phyloP scores from a whole-genome alignment of 2,797 vertebrate species.

The Heterohyrax brucei region DNA sequence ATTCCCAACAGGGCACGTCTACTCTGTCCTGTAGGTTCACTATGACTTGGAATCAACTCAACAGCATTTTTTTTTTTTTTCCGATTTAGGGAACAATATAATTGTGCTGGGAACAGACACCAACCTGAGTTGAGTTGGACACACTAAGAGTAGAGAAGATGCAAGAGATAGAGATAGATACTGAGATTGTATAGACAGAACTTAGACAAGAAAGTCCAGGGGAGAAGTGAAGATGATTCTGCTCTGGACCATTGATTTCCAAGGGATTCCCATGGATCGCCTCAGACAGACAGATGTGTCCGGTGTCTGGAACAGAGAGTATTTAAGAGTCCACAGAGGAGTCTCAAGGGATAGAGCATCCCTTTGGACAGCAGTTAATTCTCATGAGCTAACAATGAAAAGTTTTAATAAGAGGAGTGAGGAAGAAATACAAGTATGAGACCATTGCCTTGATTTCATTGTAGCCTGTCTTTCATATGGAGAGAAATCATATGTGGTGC shows the following conservation, averaged over 20 bases:
- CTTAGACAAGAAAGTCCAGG: background rate
- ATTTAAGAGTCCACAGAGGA: background rate
- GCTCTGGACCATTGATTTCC: rapidly evolving
- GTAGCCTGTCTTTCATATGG: background rate
- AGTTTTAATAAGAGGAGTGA: background rate
- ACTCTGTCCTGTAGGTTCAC: no score
- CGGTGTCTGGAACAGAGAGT: background rate
- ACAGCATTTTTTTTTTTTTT: no score
- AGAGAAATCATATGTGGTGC: background rate
- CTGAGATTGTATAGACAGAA: background rate
- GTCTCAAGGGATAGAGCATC: background rate
- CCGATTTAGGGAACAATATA: background rate
- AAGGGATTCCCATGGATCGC: background rate
- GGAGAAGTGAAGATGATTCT: background rate
- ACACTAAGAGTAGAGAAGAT: background rate
- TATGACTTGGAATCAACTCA: no score
- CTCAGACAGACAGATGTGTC: background rate
- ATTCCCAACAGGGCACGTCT: no score
- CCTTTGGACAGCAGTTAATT: background rate
- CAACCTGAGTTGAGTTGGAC: background rate
- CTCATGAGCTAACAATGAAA: background rate
- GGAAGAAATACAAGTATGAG: background rate
- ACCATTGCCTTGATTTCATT: background rate
- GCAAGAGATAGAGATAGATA: background rate
- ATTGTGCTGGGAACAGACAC: background rate